A percentile compares a stretch with the other conserved stretches of the same genome.
Evolutionary conservation across 2,888 invertebrate species (phyloP).

Genomic region (Sesia bembeciformis): DNA sequence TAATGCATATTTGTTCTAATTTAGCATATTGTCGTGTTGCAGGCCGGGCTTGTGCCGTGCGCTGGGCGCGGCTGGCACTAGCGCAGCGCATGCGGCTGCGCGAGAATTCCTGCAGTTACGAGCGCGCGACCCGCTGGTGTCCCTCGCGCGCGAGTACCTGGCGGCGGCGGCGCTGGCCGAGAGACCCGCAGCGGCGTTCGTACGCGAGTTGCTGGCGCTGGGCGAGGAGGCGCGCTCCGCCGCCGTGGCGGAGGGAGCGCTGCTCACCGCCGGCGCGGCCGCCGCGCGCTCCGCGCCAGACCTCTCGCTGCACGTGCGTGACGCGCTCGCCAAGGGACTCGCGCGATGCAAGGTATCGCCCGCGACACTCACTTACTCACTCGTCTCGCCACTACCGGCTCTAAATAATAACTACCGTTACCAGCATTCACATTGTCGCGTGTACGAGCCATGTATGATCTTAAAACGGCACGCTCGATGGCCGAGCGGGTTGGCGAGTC

Average conservation of each 20-base stretch:
- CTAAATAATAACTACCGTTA: no score
- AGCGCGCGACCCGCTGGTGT: slow-evolving; percentile 11
- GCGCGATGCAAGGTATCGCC: slow-evolving; percentile 17
- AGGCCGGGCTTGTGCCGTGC: slow-evolving; percentile 19
- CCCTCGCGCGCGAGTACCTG: neutral
- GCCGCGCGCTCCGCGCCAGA: slow-evolving; percentile 2
- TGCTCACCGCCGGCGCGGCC: slow-evolving; percentile 4
- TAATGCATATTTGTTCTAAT: no score
- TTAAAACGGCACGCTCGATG: no score
- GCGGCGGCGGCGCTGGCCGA: slow-evolving; percentile 11
- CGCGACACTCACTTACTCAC: neutral
- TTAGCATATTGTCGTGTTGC: neutral
- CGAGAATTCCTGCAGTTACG: slow-evolving; percentile 26
- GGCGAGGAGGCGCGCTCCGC: slow-evolving; percentile 17
- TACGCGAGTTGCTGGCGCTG: neutral
- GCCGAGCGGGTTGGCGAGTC: no score
- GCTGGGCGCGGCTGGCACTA: slow-evolving; percentile 32
- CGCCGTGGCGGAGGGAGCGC: slow-evolving; percentile 11
- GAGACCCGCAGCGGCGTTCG: slow-evolving; percentile 12
- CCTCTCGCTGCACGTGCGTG: slow-evolving; percentile 1
- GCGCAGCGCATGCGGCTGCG: slow-evolving; percentile 25
- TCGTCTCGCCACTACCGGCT: no score
- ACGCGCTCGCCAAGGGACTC: slow-evolving; percentile 12
- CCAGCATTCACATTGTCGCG: no score
- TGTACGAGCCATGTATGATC: no score